A percentile compares a stretch with the other conserved stretches of the same genome.
phyloP scores from a whole-genome alignment of 2,888 invertebrate genomes.

The Anarsia innoxiella region DNA sequence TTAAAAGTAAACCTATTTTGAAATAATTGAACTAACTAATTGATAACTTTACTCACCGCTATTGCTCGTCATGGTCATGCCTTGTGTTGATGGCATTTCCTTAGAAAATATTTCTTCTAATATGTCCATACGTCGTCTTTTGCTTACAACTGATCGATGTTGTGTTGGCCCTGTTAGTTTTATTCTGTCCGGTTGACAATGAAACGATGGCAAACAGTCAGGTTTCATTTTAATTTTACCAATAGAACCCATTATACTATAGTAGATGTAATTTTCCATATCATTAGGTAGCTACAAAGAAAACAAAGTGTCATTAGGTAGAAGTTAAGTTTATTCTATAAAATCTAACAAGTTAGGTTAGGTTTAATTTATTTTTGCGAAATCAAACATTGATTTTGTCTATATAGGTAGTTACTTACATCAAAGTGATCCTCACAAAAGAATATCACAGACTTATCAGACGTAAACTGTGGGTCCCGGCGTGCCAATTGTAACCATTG shows the following conservation, averaged over 20 bases:
- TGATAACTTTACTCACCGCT: not conserved
- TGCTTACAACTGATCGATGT: slow-evolving; percentile 4
- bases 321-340: too few species aligned
- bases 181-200: slow-evolving; percentile 17
- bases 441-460: too few species aligned
- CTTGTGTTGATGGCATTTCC: not conserved
- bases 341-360: too few species aligned
- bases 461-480: too few species aligned
- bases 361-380: too few species aligned
- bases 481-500: too few species aligned
- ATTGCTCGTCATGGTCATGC: not conserved
- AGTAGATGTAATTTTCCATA: slow-evolving; percentile 15
- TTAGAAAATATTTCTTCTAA: not conserved
- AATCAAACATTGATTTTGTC: too few species aligned
- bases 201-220: slow-evolving; percentile 16
- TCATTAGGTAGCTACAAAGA: too few species aligned
- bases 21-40: not conserved
- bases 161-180: too few species aligned
- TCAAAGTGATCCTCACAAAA: too few species aligned
- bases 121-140: slow-evolving; percentile 1
- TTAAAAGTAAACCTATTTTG: not conserved
- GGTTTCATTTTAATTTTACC: slow-evolving; percentile 10
- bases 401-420: too few species aligned
- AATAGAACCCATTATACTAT: slow-evolving; percentile 12
- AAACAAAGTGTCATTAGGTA: too few species aligned